phyloP scores from a whole-genome alignment of 2,113 vertebrate genomes.

The Micromys minutus region DNA sequence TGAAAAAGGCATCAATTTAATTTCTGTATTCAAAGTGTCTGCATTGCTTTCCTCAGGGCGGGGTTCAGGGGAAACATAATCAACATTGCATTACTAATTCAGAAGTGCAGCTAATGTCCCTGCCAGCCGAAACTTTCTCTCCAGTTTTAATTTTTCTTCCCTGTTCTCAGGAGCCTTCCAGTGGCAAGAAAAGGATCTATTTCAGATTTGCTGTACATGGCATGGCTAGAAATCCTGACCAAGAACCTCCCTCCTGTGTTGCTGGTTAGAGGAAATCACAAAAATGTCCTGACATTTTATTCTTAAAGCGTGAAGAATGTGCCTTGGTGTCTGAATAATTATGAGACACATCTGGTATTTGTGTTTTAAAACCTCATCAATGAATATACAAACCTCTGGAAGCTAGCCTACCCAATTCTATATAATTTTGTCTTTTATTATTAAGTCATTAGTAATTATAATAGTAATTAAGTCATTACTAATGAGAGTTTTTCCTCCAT shows the following conservation, averaged over 20 bases:
- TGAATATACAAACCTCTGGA: background rate
- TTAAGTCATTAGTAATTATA: too few relatives aligned
- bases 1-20: background rate
- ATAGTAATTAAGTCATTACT: too few relatives aligned
- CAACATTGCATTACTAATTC: slow-evolving; percentile 22
- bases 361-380: slow-evolving; percentile 38
- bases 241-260: slow-evolving; percentile 95
- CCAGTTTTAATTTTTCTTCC: slow-evolving; percentile 44
- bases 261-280: slow-evolving; percentile 97
- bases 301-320: slow-evolving; percentile 84
- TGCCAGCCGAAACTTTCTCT: background rate
- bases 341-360: background rate
- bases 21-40: slow-evolving; percentile 33
- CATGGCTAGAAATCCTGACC: slow-evolving; percentile 96
- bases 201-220: slow-evolving; percentile 97
- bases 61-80: background rate
- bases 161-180: slow-evolving; percentile 93
- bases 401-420: background rate
- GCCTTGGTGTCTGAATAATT: slow-evolving; percentile 62
- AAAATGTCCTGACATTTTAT: slow-evolving; percentile 98
- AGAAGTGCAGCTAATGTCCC: background rate
- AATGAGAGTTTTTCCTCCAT: background rate
- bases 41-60: background rate
- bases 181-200: slow-evolving; percentile 96
- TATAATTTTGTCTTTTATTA: background rate